Conservation (phyloP, 2,888 invertebrate species). For the Baccha elongata region DNA sequence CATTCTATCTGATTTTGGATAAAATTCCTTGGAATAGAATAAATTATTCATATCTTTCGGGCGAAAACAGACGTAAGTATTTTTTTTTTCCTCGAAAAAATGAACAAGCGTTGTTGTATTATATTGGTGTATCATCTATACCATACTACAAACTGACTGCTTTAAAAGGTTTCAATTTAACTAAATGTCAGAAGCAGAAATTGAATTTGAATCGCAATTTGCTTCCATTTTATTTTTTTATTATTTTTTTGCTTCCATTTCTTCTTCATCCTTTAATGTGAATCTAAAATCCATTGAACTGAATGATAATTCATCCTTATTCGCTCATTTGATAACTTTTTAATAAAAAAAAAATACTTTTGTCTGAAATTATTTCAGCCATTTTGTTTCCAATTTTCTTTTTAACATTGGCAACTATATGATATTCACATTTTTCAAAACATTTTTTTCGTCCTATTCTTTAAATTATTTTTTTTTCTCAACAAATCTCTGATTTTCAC, state of each 20-base stretch:
- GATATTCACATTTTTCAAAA: neutral
- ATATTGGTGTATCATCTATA: neutral
- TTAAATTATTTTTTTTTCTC: neutral
- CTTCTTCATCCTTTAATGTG: constrained; percentile 50
- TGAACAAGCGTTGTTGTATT: constrained; percentile 33
- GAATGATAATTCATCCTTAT: constrained; percentile 43
- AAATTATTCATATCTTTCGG: constrained; percentile 70
- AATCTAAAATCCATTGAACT: constrained; percentile 55
- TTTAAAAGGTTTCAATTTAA: constrained; percentile 82
- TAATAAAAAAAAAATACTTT: constrained; percentile 17
- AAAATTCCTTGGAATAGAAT: constrained; percentile 33
- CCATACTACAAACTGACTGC: constrained; percentile 70
- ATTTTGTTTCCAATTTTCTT: constrained; percentile 15
- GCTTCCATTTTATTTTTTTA: constrained; percentile 21
- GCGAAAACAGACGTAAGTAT: constrained; percentile 31
- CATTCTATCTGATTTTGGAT: neutral
- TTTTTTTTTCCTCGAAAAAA: constrained; percentile 12
- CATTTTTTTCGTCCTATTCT: neutral
- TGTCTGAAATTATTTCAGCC: constrained; percentile 38
- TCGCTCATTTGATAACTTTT: constrained; percentile 40
- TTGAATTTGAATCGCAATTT: constrained; percentile 80
- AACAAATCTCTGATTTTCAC: neutral
- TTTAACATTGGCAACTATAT: neutral
- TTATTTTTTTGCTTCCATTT: constrained; percentile 2
- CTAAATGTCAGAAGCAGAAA: constrained; percentile 82